Conservation (phyloP, 2,888 invertebrate species). For the Drosophila sordidula region DNA sequence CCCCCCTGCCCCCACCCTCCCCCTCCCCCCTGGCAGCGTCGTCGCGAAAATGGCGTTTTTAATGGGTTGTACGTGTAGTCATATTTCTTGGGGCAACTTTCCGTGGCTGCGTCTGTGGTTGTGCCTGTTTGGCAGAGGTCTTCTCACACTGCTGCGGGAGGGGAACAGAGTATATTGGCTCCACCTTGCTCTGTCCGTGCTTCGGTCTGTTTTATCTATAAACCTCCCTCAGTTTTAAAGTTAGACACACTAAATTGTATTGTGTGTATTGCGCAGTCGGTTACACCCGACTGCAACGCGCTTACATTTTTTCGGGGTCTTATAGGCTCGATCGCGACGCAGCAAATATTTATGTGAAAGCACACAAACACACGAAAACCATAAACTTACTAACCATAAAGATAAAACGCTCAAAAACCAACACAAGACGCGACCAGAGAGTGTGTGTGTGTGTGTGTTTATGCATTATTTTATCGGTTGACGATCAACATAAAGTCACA, state of each 20-base stretch:
- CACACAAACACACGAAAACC: slow-evolving; percentile 70
- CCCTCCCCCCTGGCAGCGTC: background rate
- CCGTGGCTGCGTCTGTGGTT: slow-evolving; percentile 25
- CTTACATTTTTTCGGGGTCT: slow-evolving; percentile 36
- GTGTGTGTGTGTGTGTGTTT: slow-evolving; percentile 18
- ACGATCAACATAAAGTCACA: slow-evolving; percentile 62
- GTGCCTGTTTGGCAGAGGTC: background rate
- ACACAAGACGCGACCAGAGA: slow-evolving; percentile 7
- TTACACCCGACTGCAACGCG: background rate
- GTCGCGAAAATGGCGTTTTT: slow-evolving; percentile 73
- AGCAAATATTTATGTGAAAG: slow-evolving; percentile 75
- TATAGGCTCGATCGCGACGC: slow-evolving; percentile 51
- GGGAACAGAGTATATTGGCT: too few relatives aligned
- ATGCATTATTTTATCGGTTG: slow-evolving; percentile 64
- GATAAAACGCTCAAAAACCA: slow-evolving; percentile 65
- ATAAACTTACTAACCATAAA: slow-evolving; percentile 79
- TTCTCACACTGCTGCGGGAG: background rate
- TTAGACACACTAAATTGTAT: too few relatives aligned
- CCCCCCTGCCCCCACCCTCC: slow-evolving; percentile 10
- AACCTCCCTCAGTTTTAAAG: too few relatives aligned
- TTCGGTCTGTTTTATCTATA: too few relatives aligned
- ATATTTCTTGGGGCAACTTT: slow-evolving; percentile 69
- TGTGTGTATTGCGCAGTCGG: too few relatives aligned
- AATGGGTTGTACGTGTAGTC: slow-evolving; percentile 79
- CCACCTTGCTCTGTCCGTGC: too few relatives aligned